Conservation (phyloP, 2,888 invertebrate genomes). For the Agapostemon virescens region DNA sequence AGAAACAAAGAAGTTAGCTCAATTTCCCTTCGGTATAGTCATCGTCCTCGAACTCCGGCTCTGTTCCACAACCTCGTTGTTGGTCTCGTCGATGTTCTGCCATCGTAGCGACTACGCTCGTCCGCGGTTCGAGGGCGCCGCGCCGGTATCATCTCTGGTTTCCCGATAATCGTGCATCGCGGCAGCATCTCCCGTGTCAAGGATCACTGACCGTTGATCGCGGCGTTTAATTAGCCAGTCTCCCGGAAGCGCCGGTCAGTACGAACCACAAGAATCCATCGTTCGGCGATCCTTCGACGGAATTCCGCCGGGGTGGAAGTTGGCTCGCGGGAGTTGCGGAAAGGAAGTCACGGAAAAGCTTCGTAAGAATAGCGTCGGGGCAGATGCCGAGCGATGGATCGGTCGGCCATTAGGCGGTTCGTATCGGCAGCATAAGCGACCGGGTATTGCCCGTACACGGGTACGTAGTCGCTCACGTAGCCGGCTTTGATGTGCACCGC, state of each 20-base stretch:
- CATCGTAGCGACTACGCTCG: background rate
- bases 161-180: slow-evolving; percentile 3
- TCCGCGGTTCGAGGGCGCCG: background rate
- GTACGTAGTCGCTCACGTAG: slow-evolving; percentile 71
- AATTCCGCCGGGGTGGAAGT: slow-evolving; percentile 7
- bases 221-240: slow-evolving; percentile 20
- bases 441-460: slow-evolving; percentile 62
- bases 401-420: slow-evolving; percentile 60
- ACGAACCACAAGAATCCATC: slow-evolving; percentile 7
- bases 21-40: background rate
- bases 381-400: slow-evolving; percentile 52
- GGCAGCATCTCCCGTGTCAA: background rate
- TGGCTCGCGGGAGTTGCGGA: background rate
- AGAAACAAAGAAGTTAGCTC: background rate
- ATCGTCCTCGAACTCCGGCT: background rate
- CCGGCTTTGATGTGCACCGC: slow-evolving; percentile 77
- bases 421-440: slow-evolving; percentile 56
- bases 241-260: background rate
- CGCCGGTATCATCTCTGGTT: background rate
- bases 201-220: slow-evolving; percentile 20
- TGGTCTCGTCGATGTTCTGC: background rate
- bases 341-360: slow-evolving; percentile 49
- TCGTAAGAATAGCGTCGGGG: slow-evolving; percentile 21
- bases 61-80: background rate
- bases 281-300: background rate